Evolutionary conservation across 2,797 vertebrate species (phyloP).

Genomic region (Spinus olivaceus): DNA sequence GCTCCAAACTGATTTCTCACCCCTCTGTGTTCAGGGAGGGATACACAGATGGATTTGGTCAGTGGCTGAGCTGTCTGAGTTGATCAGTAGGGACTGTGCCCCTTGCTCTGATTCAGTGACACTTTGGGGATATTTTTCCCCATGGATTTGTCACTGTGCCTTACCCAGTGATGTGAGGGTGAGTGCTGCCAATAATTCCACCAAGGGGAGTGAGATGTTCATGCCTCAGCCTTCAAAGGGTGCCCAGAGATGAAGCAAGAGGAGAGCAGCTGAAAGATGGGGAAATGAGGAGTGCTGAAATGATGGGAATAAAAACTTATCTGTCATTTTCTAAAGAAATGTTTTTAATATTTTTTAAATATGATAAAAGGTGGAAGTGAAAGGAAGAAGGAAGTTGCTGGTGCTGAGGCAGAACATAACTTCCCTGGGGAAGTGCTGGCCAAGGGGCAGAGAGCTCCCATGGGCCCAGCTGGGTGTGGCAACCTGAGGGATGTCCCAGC

Average conservation of each 20-base stretch:
- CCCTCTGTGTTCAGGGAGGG: neutral
- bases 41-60: neutral
- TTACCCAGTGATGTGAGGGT: neutral
- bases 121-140: neutral
- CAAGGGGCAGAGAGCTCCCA: neutral
- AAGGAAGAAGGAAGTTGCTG: conserved; percentile 43
- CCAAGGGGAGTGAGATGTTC: rapidly evolving
- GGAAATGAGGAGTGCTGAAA: conserved; percentile 47
- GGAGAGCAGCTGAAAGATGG: neutral
- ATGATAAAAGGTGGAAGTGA: conserved; percentile 42
- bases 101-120: neutral
- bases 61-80: neutral
- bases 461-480: neutral
- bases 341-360: neutral
- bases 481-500: neutral
- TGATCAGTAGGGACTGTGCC: neutral
- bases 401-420: neutral
- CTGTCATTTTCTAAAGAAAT: neutral
- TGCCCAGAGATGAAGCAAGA: neutral
- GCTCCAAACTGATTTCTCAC: neutral
- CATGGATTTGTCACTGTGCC: neutral
- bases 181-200: neutral
- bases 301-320: neutral
- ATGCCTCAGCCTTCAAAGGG: neutral
- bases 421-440: conserved; percentile 8